Evolutionary conservation across 2,113 vertebrate species (phyloP), one percentile per base, ranked within the genome.

Genomic region (Ardeotis arabs): DNA sequence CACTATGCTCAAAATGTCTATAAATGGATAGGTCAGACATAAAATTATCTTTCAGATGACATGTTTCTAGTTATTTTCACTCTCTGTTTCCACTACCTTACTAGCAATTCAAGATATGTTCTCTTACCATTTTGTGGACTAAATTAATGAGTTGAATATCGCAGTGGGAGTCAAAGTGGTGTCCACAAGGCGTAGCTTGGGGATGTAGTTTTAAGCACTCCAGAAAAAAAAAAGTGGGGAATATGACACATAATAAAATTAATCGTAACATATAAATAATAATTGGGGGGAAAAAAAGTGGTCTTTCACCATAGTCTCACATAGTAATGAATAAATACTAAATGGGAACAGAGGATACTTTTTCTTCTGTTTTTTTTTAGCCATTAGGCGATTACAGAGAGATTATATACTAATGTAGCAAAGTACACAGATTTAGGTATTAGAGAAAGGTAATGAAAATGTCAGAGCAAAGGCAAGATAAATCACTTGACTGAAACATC

Each of bases 361-460:
- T 62, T 53, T 16, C 13, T 52, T 63, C 3, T 15, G 8, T 3
- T 63, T 68, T 50, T 82, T 92, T 93, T 93, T 27, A 56, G 84
- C 31, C 12, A 64, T 75, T 84, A 72, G 14, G 8, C 4, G 52
- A 81, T 92, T 89, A 81, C 10, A 58, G 17, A 79, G 31, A 62
- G 56, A 93, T 90, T 93, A 50, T 84, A 13, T 75, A 49, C 7
- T 82, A 87, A 87, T 4, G 3, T 50, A 92, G 29, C 12, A 50
- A 84, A 86, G 75, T 44, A 75, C 16, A 67, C 21, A 75, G 88
- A 60, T 82, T 87, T 87, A 72, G 15, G 31, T 47, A 81, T 89
- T 93, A 84, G 44, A 94, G 66, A 78, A 84, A 88, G 41, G 44
- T 58, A 92, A 73, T 89, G 83, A 82, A 94, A 89, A 90, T 79